Evolutionary conservation across 2,797 vertebrate genomes (phyloP), one percentile per base, ranked within the genome.

Genomic region (Hirundo rustica): DNA sequence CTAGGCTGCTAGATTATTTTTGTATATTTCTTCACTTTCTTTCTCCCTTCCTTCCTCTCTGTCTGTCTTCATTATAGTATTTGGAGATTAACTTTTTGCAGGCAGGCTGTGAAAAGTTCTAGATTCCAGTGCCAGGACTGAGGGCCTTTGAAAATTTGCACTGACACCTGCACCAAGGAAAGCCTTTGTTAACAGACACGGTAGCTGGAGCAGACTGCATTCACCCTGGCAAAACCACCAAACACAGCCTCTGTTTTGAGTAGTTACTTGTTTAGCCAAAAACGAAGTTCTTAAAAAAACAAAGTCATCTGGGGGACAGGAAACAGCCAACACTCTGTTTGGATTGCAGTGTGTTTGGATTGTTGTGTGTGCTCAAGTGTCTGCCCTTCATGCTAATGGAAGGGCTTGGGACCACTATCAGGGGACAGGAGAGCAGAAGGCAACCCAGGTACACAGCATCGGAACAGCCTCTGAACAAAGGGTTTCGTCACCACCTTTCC

Each of bases 321-420:
- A 83, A 91, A 44, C 23, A 64, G 55, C 16, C 10, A 0, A 30
- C 0, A 0, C 66, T 77, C 26, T 73, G 22, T 58, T 58, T 58
- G 58, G 58, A 29, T 40, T 57, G 55, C 55, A 57, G 55, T 57
- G 54, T 57, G 32, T 92, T 84, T 92, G 64, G 45, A 86, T 53
- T 83, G 65, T 58, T 74, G n/a, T 73, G 62, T 92, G 42, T 96
- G 88, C 73, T 92, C 70, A 89, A 75, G 68, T 83, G 86, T 96
- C 94, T 95, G 80, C 40, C 32, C 50, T 42, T 75, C 92, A 94
- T 96, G 93, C 73, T 91, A 87, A 91, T 77, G 20, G 64, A 1
- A 80, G 29, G 9, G 4, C 44, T 79, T 60, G 60, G 44, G 45
- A 70, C n/a, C 1, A 1, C 25, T 86, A 15, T 74, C 64, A 67